Base-by-base conservation (phyloP, 2,113 vertebrate genomes). In the Hemibagrus wyckioides region DNA sequence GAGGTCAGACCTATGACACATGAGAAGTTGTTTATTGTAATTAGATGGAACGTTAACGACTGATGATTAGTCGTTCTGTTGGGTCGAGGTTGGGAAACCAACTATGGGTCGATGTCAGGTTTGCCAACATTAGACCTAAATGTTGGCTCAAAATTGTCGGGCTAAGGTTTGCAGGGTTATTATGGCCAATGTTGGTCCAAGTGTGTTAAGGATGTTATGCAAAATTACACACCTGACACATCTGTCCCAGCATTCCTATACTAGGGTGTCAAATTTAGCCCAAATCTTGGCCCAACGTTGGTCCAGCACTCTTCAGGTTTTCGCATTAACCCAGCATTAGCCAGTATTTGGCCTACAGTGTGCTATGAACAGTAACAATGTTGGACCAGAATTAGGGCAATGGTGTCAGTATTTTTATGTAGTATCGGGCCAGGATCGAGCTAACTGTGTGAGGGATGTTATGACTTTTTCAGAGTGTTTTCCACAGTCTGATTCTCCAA, bases 401-500 rank as follows among this genome's bases (percentile, higher is more conserved):
- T 0, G 0, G 30, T 39, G 54, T 57, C 19, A 57, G 30, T 7
- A 57, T 39, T 36, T 52, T 57, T 36, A 57, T 57, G 28, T 39
- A 39, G 36, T 0, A 3, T 36, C 15, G 17, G 10, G 52, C n/a
- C 50, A 54, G 11, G 52, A 80, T 36, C 56, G 30, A 9, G 17
- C 17, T 30, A 56, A 25, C 28, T 6, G 33, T 36, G 4, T 56
- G 30, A 33, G 14, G 15, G 8, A 33, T 21, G 52, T 33, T n/a
- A 15, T n/a, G 50, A 54, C 2, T 30, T 50, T 69, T 36, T 82
- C 14, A 17, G 14, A 30, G 15, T 50, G 15, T 19, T 48, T 79
- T 36, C 65, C 44, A 48, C 83, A 44, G 36, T 36, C 25, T 28
- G 54, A 44, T 61, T 79, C 84, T 79, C 57, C 56, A 85, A 61